A percentile compares a stretch with the other conserved stretches of the same genome.
These are phyloP conservation scores for Drosophila pruinosa DNA, from an alignment of 1,140 invertebrate genomes.

Conservation along the genomic window DNA sequence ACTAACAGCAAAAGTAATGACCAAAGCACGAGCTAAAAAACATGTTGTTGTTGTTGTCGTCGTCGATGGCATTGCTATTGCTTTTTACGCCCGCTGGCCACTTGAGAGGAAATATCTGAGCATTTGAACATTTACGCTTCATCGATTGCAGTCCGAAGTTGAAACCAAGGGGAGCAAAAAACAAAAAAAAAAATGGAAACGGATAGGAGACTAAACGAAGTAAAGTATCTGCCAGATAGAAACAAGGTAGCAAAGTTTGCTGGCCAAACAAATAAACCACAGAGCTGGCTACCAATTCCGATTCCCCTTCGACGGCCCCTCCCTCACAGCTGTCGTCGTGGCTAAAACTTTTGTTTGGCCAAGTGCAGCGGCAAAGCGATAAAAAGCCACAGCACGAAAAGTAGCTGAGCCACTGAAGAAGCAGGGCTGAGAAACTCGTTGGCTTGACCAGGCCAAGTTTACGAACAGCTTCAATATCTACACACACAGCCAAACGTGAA, in stretches of 20 bases:
- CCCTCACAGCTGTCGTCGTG: conserved; percentile 5
- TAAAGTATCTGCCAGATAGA: conserved; percentile 52
- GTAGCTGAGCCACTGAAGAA: conserved; percentile 36
- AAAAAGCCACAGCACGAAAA: conserved; percentile 60
- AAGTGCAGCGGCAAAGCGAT: conserved; percentile 64
- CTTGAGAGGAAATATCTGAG: conserved; percentile 56
- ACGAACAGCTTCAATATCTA: conserved; percentile 28
- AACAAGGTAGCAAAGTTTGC: conserved; percentile 69
- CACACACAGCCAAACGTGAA: not conserved
- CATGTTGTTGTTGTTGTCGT: not conserved
- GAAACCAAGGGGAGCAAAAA: not conserved
- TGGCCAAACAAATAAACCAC: conserved; percentile 78
- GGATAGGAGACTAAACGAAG: not conserved
- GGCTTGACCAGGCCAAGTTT: conserved; percentile 39
- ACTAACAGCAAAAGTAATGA: conserved; percentile 58
- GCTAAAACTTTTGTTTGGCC: conserved; percentile 72
- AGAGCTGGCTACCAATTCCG: conserved; percentile 16
- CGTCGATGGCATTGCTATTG: conserved; percentile 14
- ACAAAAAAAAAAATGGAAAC: not conserved
- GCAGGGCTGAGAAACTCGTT: conserved; percentile 17
- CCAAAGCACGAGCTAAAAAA: conserved; percentile 63
- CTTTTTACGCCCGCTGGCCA: conserved; percentile 44
- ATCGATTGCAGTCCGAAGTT: conserved; percentile 64
- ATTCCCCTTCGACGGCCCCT: not conserved
- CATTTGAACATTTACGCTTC: conserved; percentile 81